phyloP scores from a whole-genome alignment of 2,797 vertebrate genomes.

The Eupleurogrammus muticus region DNA sequence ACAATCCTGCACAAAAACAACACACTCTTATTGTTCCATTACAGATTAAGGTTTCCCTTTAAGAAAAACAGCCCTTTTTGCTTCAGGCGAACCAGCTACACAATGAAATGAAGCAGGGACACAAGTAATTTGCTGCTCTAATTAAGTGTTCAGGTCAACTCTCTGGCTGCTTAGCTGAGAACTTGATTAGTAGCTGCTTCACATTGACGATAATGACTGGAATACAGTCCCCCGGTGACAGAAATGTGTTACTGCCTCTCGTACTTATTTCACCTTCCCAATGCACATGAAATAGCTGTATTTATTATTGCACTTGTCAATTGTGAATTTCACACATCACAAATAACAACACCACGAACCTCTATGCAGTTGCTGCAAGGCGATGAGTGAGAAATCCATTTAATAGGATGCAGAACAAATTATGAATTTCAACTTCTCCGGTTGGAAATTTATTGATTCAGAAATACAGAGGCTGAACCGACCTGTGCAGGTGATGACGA shows the following conservation, averaged over 20 bases:
- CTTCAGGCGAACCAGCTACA: constrained; percentile 13
- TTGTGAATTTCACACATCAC: constrained; percentile 2
- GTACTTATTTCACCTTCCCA: background rate
- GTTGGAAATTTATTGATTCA: background rate
- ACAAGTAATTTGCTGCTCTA: constrained; percentile 47
- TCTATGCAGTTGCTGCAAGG: background rate
- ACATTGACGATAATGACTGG: constrained; percentile 8
- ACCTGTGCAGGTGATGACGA: constrained; percentile 99
- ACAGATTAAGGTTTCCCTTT: background rate
- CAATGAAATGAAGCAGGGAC: constrained; percentile 32
- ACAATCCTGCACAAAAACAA: constrained; percentile 1
- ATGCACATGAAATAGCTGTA: background rate
- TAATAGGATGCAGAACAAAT: background rate
- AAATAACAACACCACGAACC: constrained; percentile 12
- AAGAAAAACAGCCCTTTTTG: background rate
- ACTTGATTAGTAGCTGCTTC: constrained; percentile 37
- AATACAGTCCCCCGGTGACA: constrained; percentile 1
- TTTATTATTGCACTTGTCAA: background rate
- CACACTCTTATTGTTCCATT: constrained; percentile 12
- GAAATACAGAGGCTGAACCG: background rate
- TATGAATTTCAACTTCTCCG: background rate
- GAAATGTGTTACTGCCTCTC: background rate
- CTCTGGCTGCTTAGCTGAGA: constrained; percentile 33
- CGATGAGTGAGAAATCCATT: background rate
- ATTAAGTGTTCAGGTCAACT: constrained; percentile 38